Evolutionary conservation across 2,888 invertebrate genomes (phyloP).

Genomic region (Dinocampus coccinellae): DNA sequence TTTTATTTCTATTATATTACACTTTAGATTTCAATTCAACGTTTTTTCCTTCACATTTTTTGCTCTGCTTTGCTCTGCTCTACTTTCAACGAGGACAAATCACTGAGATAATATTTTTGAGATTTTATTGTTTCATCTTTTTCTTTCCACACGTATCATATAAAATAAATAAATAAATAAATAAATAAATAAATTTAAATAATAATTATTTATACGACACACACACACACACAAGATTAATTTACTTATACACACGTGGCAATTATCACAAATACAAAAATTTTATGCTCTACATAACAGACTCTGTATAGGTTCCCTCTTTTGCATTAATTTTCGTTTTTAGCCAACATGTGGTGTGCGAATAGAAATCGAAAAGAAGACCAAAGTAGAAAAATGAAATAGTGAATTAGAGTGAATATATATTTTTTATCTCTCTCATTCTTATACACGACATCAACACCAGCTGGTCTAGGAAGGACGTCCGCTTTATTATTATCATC

Average conservation of each 20-base stretch:
- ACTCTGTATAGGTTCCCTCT: slow-evolving; percentile 33
- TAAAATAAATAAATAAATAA: no score
- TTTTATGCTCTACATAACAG: slow-evolving; percentile 6
- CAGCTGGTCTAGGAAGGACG: slow-evolving; percentile 65
- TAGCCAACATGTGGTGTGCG: slow-evolving; percentile 68
- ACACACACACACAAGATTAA: not conserved
- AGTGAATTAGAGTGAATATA: slow-evolving; percentile 32
- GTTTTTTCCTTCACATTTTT: not conserved
- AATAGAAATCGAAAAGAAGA: slow-evolving; percentile 56
- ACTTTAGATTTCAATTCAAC: not conserved
- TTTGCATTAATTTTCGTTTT: slow-evolving; percentile 62
- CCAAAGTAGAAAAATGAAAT: slow-evolving; percentile 1
- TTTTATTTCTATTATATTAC: no score
- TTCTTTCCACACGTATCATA: no score
- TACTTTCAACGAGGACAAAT: no score
- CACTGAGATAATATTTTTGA: no score
- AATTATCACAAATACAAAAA: not conserved
- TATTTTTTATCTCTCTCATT: slow-evolving; percentile 35
- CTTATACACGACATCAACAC: slow-evolving; percentile 47
- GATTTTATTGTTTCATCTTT: no score
- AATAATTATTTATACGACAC: no score
- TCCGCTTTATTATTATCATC: slow-evolving; percentile 47
- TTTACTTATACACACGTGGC: not conserved
- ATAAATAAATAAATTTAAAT: no score
- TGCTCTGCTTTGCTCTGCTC: no score